These are phyloP conservation scores for Gambusia yucatana DNA, from an alignment of 2,797 vertebrate genomes.

Conservation along the genomic window DNA sequence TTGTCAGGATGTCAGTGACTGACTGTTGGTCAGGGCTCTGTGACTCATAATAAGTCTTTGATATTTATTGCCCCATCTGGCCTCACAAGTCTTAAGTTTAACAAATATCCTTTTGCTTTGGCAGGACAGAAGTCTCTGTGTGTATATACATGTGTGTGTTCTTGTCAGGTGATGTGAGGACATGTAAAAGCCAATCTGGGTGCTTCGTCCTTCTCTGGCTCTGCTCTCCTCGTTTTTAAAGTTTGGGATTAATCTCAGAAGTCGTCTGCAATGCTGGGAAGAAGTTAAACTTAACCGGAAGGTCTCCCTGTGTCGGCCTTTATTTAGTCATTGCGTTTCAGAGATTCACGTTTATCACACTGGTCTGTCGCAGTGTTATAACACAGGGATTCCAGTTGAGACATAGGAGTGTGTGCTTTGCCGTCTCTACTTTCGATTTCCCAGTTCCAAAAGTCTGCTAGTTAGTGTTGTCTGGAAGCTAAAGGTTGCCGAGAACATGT, in stretches of 20 bases:
- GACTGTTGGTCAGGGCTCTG: conserved; percentile 67
- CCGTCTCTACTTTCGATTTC: conserved; percentile 24
- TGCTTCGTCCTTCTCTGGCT: conserved; percentile 16
- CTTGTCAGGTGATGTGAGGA: conserved; percentile 58
- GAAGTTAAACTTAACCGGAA: conserved; percentile 45
- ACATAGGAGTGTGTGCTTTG: conserved; percentile 21
- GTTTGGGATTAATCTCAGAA: conserved; percentile 55
- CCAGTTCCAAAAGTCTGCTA: conserved; percentile 32
- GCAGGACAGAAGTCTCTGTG: conserved; percentile 47
- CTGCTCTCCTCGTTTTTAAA: conserved; percentile 31
- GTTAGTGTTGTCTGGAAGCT: conserved; percentile 26
- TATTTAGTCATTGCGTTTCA: conserved; percentile 70
- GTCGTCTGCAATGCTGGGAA: conserved; percentile 54
- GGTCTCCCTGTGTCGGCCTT: conserved; percentile 47
- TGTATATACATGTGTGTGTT: conserved; percentile 3
- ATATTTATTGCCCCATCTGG: conserved; percentile 74
- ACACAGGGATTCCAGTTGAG: conserved; percentile 40
- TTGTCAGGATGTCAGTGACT: conserved; percentile 71
- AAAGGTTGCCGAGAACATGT: conserved; percentile 16
- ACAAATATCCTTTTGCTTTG: conserved; percentile 81
- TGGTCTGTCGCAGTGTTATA: conserved; percentile 50
- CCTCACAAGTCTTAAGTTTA: conserved; percentile 67
- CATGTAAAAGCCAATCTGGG: conserved; percentile 28
- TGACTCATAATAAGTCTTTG: conserved; percentile 54
- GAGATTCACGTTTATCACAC: conserved; percentile 43